Evolutionary conservation across 2,888 invertebrate genomes (phyloP).

Genomic region (Pseudoips prasinana): DNA sequence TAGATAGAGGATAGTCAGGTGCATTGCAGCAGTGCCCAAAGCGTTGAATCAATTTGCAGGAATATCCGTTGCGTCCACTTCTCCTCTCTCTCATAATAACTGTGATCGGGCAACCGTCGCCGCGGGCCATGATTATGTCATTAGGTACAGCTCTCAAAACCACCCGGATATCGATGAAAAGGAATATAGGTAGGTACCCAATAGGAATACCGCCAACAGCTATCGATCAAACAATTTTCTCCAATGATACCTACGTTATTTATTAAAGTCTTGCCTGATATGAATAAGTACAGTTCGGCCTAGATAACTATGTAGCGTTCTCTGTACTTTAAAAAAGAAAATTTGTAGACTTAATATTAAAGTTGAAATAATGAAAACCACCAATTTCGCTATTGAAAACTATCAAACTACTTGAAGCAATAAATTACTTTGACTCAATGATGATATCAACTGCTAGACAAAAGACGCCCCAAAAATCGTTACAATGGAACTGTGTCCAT

Average conservation of each 20-base stretch:
- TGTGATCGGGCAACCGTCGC: slow-evolving; percentile 52
- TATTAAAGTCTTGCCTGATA: slow-evolving; percentile 14
- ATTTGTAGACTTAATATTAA: too few relatives aligned
- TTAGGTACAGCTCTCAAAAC: slow-evolving; percentile 53
- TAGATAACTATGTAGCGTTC: too few relatives aligned
- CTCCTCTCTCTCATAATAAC: slow-evolving; percentile 53
- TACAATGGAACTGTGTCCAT: too few relatives aligned
- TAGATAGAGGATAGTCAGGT: slow-evolving; percentile 39
- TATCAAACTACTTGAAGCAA: too few relatives aligned
- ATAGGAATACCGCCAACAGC: slow-evolving; percentile 56
- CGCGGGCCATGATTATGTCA: slow-evolving; percentile 70
- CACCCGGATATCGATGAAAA: slow-evolving; percentile 63
- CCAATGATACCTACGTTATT: slow-evolving; percentile 48
- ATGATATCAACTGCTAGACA: too few relatives aligned
- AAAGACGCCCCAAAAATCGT: too few relatives aligned
- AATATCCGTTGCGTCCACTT: slow-evolving; percentile 46
- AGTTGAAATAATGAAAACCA: too few relatives aligned
- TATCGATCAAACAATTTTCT: slow-evolving; percentile 43
- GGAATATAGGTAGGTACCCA: slow-evolving; percentile 24
- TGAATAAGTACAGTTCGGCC: slow-evolving; percentile 7
- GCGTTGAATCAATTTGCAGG: slow-evolving; percentile 61
- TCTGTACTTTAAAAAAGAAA: too few relatives aligned
- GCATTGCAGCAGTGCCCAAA: slow-evolving; percentile 41
- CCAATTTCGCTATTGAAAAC: too few relatives aligned
- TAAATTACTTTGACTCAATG: too few relatives aligned